Conservation (phyloP, 2,797 vertebrate genomes). For the Thamnophis elegans region DNA sequence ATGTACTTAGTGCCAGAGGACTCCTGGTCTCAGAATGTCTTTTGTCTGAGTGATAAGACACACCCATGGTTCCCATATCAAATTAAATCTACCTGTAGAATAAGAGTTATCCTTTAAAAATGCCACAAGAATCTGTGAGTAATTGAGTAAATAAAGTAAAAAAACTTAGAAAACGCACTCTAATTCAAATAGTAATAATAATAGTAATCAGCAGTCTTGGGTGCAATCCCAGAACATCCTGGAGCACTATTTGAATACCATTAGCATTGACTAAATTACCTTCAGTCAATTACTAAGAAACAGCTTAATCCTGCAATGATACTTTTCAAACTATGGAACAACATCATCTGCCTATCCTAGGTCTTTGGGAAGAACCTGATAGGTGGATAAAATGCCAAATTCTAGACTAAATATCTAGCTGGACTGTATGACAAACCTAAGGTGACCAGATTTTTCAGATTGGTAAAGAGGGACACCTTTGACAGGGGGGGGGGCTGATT, state of each 20-base stretch:
- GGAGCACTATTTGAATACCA: not conserved
- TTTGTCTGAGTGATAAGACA: not conserved
- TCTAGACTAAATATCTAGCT: not conserved
- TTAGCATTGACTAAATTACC: not conserved
- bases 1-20: not conserved
- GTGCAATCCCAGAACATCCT: not conserved
- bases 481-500: too few species aligned
- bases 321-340: not conserved
- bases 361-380: not conserved
- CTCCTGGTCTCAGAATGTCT: not conserved
- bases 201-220: not conserved
- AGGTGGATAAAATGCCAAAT: not conserved
- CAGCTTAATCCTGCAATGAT: not conserved
- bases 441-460: too few species aligned
- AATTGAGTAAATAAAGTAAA: too few species aligned
- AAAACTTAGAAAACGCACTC: not conserved
- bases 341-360: not conserved
- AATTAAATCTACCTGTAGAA: not conserved
- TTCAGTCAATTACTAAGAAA: not conserved
- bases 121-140: not conserved
- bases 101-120: not conserved
- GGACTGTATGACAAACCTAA: not conserved
- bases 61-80: not conserved
- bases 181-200: not conserved
- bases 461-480: too few species aligned